A percentile compares a stretch with the other conserved stretches of the same genome.
These are phyloP conservation scores for Araneus ventricosus DNA, from an alignment of 1,140 invertebrate species.

Conservation along the genomic window DNA sequence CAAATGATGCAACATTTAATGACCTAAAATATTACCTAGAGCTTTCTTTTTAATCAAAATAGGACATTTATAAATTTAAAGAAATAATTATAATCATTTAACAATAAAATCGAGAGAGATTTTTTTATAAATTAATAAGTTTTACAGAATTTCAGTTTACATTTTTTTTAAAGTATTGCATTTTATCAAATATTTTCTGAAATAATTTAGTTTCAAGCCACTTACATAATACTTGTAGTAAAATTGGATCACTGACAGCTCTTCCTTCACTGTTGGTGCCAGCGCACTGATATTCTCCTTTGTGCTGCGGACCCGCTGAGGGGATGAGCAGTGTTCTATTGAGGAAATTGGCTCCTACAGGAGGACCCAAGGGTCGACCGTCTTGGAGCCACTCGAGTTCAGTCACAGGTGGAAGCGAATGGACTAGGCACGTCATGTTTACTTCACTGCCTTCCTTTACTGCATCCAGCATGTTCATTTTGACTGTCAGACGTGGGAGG, in stretches of 20 bases:
- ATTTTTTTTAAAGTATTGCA: too few species aligned
- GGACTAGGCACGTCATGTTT: conserved; percentile 80
- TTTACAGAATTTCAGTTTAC: too few species aligned
- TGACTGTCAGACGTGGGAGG: conserved; percentile 39
- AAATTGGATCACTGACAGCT: conserved; percentile 89
- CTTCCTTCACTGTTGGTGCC: conserved; percentile 93
- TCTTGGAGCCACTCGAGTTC: conserved; percentile 91
- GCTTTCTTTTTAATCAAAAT: too few species aligned
- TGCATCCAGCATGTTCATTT: background rate
- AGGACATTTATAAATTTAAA: too few species aligned
- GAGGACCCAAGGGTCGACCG: conserved; percentile 78
- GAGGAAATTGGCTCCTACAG: conserved; percentile 52
- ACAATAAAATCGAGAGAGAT: too few species aligned
- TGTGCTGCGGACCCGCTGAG: conserved; percentile 77
- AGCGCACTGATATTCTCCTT: conserved; percentile 88
- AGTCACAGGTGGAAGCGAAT: conserved; percentile 90
- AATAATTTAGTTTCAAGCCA: background rate
- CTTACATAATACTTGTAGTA: conserved; percentile 87
- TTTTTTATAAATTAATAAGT: too few species aligned
- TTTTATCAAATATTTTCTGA: too few species aligned
- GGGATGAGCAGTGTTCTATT: conserved; percentile 84
- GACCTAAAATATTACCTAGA: too few species aligned
- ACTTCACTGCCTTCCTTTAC: conserved; percentile 52
- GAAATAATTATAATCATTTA: too few species aligned
- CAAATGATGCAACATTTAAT: too few species aligned